Conservation (phyloP, 1,140 invertebrate species). For the Babylonia areolata region DNA sequence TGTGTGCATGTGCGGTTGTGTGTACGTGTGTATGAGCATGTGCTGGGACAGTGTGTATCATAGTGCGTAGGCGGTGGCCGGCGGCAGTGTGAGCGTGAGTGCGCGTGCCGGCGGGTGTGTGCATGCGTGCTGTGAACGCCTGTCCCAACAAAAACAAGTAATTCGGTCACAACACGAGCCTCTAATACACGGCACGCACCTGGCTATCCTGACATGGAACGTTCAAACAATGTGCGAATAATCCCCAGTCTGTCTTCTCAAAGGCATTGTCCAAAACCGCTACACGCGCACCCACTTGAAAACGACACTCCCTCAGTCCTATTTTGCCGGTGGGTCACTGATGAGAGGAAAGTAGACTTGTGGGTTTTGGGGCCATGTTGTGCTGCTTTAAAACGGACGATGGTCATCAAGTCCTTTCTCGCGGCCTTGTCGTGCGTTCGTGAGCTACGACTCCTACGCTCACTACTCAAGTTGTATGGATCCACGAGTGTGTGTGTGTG, state of each 20-base stretch:
- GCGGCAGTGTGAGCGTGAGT: neutral
- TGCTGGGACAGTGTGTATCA: too few relatives aligned
- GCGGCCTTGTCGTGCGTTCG: too few relatives aligned
- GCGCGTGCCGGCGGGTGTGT: neutral
- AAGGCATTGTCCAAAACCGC: neutral
- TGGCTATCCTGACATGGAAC: neutral
- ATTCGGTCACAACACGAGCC: neutral
- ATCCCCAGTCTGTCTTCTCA: neutral
- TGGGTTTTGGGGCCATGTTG: too few relatives aligned
- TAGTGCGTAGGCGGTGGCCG: too few relatives aligned
- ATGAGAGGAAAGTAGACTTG: too few relatives aligned
- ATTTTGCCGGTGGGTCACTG: too few relatives aligned
- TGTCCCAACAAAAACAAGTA: neutral
- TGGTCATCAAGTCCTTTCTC: too few relatives aligned
- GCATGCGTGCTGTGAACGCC: too few relatives aligned
- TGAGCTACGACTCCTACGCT: too few relatives aligned
- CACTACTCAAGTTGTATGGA: too few relatives aligned
- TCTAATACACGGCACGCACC: neutral
- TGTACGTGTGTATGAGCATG: neutral
- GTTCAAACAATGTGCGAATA: neutral
- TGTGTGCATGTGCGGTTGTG: neutral
- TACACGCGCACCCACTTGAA: neutral
- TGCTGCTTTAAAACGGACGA: too few relatives aligned
- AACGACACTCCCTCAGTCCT: neutral
- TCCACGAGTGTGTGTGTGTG: too few relatives aligned